Conservation (phyloP, 2,797 vertebrate species). For the Dicrostonyx torquatus region DNA sequence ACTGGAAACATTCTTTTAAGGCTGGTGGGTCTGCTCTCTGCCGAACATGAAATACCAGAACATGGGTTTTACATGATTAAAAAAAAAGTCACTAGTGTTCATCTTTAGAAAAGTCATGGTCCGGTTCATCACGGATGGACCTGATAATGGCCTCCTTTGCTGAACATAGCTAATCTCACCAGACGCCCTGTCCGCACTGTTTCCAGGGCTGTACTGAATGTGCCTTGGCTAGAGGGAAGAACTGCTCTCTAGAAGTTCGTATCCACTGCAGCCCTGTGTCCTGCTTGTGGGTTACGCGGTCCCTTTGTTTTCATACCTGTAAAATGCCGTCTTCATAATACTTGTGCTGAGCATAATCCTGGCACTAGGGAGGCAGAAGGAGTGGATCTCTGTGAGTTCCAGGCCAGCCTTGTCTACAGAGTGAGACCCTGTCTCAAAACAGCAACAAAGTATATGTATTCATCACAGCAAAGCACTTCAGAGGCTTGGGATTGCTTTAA, state of each 20-base stretch:
- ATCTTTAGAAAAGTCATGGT: conserved; percentile 86
- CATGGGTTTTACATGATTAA: conserved; percentile 92
- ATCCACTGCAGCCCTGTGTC: not conserved
- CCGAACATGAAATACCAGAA: conserved; percentile 88
- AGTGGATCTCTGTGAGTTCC: not conserved
- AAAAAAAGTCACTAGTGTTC: conserved; percentile 86
- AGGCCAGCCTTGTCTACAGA: not conserved
- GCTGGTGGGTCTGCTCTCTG: conserved; percentile 86
- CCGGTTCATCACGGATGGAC: conserved; percentile 54
- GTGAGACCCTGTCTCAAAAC: not conserved
- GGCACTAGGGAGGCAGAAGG: not conserved
- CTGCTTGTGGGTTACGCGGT: not conserved
- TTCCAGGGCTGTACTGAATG: conserved; percentile 12
- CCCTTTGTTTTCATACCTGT: conserved; percentile 29
- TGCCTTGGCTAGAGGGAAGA: not conserved
- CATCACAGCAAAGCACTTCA: not conserved
- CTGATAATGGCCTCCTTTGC: not conserved
- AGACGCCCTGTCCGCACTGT: not conserved
- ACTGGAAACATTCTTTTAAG: conserved; percentile 75
- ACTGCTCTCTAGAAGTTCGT: not conserved
- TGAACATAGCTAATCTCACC: not conserved
- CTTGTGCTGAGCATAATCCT: no score
- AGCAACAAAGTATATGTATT: not conserved
- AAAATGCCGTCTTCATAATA: not conserved
- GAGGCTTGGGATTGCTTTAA: not conserved